These are phyloP conservation scores for Mallotus villosus DNA, from an alignment of 2,797 vertebrate genomes.

Conservation along the genomic window DNA sequence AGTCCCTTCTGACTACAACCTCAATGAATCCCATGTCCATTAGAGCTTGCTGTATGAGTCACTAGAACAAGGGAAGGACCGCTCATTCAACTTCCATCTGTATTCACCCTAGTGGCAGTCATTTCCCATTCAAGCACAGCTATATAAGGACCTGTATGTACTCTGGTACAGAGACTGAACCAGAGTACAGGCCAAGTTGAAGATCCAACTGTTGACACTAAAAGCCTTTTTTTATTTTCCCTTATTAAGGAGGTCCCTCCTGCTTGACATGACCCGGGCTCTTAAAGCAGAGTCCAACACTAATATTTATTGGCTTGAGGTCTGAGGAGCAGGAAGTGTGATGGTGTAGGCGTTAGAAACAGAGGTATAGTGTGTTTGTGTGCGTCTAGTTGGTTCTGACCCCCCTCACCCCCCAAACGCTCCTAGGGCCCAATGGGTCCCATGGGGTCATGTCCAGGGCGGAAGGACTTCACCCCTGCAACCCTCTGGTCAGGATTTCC, in stretches of 20 bases:
- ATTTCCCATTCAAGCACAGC: constrained; percentile 41
- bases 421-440: not conserved
- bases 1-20: not conserved
- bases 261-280: constrained; percentile 47
- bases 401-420: not conserved
- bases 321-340: constrained; percentile 21
- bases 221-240: constrained; percentile 49
- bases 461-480: constrained; percentile 8
- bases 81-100: constrained; percentile 37
- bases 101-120: constrained; percentile 30
- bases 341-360: not conserved
- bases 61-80: constrained; percentile 50
- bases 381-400: not conserved
- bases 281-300: constrained; percentile 56
- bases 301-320: constrained; percentile 52
- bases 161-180: not conserved
- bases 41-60: constrained; percentile 41
- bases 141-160: constrained; percentile 66
- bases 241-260: constrained; percentile 59
- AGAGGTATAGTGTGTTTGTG: not conserved
- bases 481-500: not conserved
- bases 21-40: not conserved
- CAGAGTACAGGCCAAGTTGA: constrained; percentile 19
- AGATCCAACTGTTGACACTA: constrained; percentile 51
- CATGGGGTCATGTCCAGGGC: constrained; percentile 2